Conservation (phyloP, 2,797 vertebrate genomes). For the Basileuterus tristriatus region DNA sequence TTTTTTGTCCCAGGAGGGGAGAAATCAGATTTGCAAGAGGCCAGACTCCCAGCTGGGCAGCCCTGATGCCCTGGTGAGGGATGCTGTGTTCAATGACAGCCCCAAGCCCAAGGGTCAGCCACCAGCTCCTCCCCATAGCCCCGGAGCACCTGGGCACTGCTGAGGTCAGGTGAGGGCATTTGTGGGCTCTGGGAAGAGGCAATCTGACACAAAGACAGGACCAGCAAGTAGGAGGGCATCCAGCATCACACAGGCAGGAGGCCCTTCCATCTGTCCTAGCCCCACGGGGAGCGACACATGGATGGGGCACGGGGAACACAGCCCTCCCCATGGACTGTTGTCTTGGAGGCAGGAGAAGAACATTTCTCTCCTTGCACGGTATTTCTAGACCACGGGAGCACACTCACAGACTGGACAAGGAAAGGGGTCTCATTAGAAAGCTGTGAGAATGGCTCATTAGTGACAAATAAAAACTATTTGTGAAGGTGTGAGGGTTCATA, state of each 20-base stretch:
- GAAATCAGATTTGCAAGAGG: background rate
- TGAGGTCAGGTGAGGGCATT: background rate
- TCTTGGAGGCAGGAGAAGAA: background rate
- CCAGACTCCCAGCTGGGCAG: background rate
- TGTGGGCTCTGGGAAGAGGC: background rate
- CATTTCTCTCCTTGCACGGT: background rate
- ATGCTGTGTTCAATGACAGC: rapidly evolving
- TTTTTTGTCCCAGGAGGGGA: background rate
- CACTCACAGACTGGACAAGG: background rate
- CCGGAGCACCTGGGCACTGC: rapidly evolving
- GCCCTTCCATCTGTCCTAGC: background rate
- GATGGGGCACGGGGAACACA: rapidly evolving
- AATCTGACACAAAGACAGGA: background rate
- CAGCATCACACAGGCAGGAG: rapidly evolving
- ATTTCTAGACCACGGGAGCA: background rate
- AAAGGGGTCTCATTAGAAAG: background rate
- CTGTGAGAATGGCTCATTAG: background rate
- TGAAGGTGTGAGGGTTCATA: rapidly evolving
- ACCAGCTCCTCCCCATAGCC: background rate
- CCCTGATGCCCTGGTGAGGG: rapidly evolving
- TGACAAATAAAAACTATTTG: background rate
- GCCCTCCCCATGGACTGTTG: rapidly evolving
- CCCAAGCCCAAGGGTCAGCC: background rate
- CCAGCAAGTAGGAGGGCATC: rapidly evolving
- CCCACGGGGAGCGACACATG: rapidly evolving